Base-by-base conservation (phyloP, 1,140 invertebrate species). In the Andricus grossulariae region DNA sequence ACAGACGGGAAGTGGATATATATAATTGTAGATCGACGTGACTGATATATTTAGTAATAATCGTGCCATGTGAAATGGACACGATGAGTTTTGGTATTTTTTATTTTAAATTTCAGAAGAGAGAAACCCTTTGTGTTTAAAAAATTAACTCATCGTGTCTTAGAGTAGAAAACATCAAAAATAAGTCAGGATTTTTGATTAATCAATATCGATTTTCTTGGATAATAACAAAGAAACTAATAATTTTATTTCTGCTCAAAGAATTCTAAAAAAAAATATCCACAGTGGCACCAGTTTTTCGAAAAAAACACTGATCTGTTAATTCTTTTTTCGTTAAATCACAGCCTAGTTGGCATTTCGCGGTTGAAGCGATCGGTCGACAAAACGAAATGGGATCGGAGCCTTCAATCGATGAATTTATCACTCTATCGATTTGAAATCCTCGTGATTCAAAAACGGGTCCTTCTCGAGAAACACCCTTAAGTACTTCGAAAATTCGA, bases 311-410 rank as follows among this genome's bases (percentile, higher is more conserved):
- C 39, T 8, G 39, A 45, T 45, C 52, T 74, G 73, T 80, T 57
- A 60, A 54, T 76, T 77, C 21, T 75, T 50, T 84, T 84, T 83
- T 77, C 72, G 80, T 80, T 77, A 80, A 86, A 86, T 88, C 87
- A 87, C 87, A 88, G 87, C 87, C 87, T 84, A 76, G 78, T 82
- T 88, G 87, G 85, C 84, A 87, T 87, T 87, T 84, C 76, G 77
- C 80, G 75, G 74, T 66, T 74, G 15, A 66, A 66, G 60, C 21
- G 32, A 45, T 66, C 25, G 60, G 13, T 66, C 25, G 12, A 15
- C 21, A 66, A 66, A 66, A 66, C 13, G 60, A 39, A 39, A 66
- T 39, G 25, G 13, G 32, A 45, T 66, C 32, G 25, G 32, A 66
- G 15, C 39, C 0, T n/a, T 66, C 39, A 66, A 66, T 66, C 60